phyloP scores from a whole-genome alignment of 2,888 invertebrate genomes.

The Prosopocoilus inquinatus region DNA sequence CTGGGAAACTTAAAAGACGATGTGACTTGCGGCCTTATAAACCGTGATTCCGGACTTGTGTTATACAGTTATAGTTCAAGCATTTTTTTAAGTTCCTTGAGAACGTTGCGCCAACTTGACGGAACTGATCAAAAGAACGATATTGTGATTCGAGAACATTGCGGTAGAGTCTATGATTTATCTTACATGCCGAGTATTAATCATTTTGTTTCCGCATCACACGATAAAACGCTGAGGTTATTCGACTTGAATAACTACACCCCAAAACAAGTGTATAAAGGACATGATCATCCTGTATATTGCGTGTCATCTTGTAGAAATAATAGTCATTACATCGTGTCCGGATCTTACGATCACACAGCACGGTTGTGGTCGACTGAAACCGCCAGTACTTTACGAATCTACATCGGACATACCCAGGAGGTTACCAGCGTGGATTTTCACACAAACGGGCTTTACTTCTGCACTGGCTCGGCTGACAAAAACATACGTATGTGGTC shows the following conservation, averaged over 20 bases:
- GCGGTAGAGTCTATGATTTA: constrained; percentile 40
- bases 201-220: constrained; percentile 41
- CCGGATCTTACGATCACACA: constrained; percentile 78
- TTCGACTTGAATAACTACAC: constrained; percentile 38
- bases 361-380: constrained; percentile 75
- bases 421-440: constrained; percentile 88
- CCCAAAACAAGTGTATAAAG: constrained; percentile 54
- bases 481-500: constrained; percentile 86
- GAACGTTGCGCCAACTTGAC: constrained; percentile 33
- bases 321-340: constrained; percentile 69
- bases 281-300: constrained; percentile 90
- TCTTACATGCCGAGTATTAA: constrained; percentile 35
- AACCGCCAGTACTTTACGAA: constrained; percentile 75
- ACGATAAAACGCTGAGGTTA: constrained; percentile 42
- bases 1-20: constrained; percentile 38
- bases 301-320: constrained; percentile 69
- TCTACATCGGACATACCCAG: constrained; percentile 84
- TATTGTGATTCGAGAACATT: constrained; percentile 38
- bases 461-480: constrained; percentile 90
- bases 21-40: constrained; percentile 42
- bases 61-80: constrained; percentile 42
- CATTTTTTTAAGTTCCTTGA: constrained; percentile 37
- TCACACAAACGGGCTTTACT: constrained; percentile 87
- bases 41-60: constrained; percentile 36
- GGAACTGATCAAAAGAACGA: constrained; percentile 27